These are phyloP conservation scores for Luperina nickerlii DNA, from an alignment of 2,888 invertebrate species.

Conservation along the genomic window DNA sequence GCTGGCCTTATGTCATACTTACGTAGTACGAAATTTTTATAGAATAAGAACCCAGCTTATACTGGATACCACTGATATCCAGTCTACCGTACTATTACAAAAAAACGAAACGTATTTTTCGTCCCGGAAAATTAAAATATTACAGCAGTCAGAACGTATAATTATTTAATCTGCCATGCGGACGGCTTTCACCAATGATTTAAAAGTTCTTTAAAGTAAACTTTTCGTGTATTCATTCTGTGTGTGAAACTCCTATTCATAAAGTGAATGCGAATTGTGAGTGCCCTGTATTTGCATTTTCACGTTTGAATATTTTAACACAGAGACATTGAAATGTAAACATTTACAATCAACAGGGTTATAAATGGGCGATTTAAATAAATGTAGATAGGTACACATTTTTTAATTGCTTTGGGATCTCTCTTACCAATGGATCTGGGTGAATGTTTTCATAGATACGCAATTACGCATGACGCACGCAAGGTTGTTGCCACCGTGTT, in stretches of 20 bases:
- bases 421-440: background rate
- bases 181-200: background rate
- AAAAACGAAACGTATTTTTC: constrained; percentile 23
- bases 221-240: constrained; percentile 23
- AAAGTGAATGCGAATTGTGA: constrained; percentile 41
- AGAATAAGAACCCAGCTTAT: background rate
- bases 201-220: constrained; percentile 24
- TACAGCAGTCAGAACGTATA: constrained; percentile 18
- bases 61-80: background rate
- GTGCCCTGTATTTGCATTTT: constrained; percentile 29
- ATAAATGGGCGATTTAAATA: constrained; percentile 10
- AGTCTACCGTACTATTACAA: background rate
- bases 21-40: no score
- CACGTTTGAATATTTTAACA: constrained; percentile 36
- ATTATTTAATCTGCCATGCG: constrained; percentile 22
- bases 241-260: constrained; percentile 17
- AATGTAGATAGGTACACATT: constrained; percentile 7
- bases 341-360: constrained; percentile 40
- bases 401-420: constrained; percentile 3
- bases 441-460: background rate
- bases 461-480: background rate
- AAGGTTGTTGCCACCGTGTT: no score
- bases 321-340: constrained; percentile 37
- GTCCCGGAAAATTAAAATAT: constrained; percentile 28
- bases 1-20: background rate